A percentile compares a stretch with the other conserved stretches of the same genome.
These are phyloP conservation scores for Heterodera carotae DNA, from an alignment of 1,140 invertebrate genomes.

Conservation along the genomic window DNA sequence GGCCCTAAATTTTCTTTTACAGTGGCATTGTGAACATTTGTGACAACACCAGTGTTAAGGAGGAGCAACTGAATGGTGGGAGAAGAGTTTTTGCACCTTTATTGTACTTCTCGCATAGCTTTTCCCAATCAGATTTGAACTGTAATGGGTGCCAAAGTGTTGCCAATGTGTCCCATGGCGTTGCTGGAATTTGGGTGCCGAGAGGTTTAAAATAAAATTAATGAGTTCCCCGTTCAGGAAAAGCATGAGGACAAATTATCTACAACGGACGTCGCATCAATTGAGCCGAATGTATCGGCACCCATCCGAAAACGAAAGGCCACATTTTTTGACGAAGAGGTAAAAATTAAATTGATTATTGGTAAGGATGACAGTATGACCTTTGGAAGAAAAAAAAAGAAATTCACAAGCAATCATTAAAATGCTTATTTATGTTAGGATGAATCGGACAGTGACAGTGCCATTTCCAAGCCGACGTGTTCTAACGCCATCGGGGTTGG, in stretches of 20 bases:
- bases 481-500: background rate
- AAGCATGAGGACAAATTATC: background rate
- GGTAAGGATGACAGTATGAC: no score
- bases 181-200: background rate
- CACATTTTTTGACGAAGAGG: background rate
- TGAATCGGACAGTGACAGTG: background rate
- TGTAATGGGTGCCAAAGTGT: background rate
- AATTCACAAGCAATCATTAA: no score
- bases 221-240: background rate
- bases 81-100: background rate
- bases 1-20: background rate
- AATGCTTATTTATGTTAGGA: background rate
- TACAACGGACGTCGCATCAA: background rate
- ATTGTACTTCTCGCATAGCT: background rate
- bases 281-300: background rate
- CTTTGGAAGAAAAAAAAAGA: no score
- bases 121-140: background rate
- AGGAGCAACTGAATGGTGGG: background rate
- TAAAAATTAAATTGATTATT: background rate
- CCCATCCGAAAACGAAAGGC: background rate
- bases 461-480: background rate
- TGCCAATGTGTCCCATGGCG: background rate
- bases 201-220: background rate
- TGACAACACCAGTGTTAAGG: background rate
- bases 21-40: slow-evolving; percentile 17